A percentile compares a stretch with the other conserved stretches of the same genome.
Evolutionary conservation across 2,113 vertebrate species (phyloP).

Genomic region (Halichoerus grypus): DNA sequence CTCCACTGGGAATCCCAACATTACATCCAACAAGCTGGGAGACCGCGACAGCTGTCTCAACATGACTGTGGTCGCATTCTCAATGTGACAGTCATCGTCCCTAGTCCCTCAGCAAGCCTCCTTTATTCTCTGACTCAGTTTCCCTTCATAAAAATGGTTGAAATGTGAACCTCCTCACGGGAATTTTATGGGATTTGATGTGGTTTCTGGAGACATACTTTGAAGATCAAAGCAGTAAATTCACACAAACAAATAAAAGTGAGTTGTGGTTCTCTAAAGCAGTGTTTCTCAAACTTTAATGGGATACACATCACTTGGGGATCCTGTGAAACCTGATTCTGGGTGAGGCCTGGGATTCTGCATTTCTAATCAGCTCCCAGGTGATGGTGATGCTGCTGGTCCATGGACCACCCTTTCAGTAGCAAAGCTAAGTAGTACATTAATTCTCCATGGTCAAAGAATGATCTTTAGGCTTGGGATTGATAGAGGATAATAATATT

Average conservation of each 20-base stretch:
- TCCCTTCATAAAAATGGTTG: constrained; percentile 32
- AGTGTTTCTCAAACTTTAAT: constrained; percentile 7
- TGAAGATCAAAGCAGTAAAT: constrained; percentile 47
- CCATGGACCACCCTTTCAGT: not conserved
- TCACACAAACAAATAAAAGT: not conserved
- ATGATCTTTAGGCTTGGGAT: not conserved
- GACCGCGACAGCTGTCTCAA: not conserved
- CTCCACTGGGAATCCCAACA: not conserved
- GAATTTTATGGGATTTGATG: constrained; percentile 9
- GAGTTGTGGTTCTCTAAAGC: not conserved
- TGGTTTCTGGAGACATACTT: constrained; percentile 5
- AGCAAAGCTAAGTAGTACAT: not conserved
- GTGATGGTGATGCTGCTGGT: not conserved
- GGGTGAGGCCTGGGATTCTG: not conserved
- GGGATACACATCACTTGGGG: not conserved
- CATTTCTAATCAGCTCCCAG: not conserved
- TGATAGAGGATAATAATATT: not conserved
- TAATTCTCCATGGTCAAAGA: not conserved
- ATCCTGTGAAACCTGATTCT: not conserved
- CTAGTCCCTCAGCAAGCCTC: not conserved
- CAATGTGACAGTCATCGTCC: not conserved
- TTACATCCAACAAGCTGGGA: not conserved
- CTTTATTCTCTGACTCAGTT: constrained; percentile 12
- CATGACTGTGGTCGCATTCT: not conserved
- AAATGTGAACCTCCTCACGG: not conserved